Evolutionary conservation across 1,140 invertebrate genomes (phyloP).

Genomic region (Asobara japonica): DNA sequence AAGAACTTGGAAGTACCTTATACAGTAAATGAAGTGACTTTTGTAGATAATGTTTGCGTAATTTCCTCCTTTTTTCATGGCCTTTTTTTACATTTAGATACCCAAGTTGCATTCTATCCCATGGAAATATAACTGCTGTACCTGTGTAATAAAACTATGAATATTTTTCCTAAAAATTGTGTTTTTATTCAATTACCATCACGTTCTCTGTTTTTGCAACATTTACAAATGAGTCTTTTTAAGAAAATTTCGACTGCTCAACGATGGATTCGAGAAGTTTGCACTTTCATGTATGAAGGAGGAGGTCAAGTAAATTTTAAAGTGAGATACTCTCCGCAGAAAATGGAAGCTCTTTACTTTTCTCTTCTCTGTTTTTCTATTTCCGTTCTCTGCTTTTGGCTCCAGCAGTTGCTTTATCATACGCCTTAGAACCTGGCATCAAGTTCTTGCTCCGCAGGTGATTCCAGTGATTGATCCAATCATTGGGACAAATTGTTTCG

Average conservation of each 20-base stretch:
- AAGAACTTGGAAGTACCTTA: not conserved
- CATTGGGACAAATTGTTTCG: constrained; percentile 48
- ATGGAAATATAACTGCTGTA: constrained; percentile 49
- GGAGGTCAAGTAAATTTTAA: too few relatives aligned
- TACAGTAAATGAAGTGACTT: not conserved
- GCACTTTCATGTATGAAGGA: too few relatives aligned
- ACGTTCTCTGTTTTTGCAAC: not conserved
- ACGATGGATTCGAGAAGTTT: too few relatives aligned
- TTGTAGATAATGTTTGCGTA: constrained; percentile 32
- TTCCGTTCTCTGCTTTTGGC: constrained; percentile 32
- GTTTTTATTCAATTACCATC: constrained; percentile 32
- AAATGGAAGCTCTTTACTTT: too few relatives aligned
- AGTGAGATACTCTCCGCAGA: too few relatives aligned
- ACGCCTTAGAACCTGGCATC: constrained; percentile 46
- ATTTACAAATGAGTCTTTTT: not conserved
- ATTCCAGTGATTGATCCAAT: constrained; percentile 55
- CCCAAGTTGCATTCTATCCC: constrained; percentile 41
- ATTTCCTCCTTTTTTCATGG: constrained; percentile 36
- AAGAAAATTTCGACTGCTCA: too few relatives aligned
- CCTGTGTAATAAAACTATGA: constrained; percentile 45
- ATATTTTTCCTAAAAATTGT: constrained; percentile 43
- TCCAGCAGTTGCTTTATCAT: constrained; percentile 42
- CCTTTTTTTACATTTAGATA: constrained; percentile 25
- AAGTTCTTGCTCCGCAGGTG: constrained; percentile 39
- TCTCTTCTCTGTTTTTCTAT: too few relatives aligned